Evolutionary conservation across 2,797 vertebrate genomes (phyloP).

Genomic region (Benthosema pterotum): DNA sequence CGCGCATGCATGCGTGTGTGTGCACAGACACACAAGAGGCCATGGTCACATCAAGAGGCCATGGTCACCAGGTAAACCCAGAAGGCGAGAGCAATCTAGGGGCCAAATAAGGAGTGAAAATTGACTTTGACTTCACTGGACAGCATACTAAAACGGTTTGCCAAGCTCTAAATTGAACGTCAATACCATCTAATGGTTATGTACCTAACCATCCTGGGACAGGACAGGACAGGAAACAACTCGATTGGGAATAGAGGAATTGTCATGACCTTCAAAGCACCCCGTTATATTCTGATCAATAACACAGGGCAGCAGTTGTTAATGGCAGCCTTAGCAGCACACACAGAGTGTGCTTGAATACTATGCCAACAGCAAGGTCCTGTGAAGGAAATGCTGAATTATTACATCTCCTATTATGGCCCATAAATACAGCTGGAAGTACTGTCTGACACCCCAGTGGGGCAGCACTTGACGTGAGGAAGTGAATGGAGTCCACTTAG

Average conservation of each 20-base stretch:
- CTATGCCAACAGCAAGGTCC: slow-evolving; percentile 68
- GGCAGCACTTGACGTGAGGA: slow-evolving; percentile 27
- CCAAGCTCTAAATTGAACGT: neutral
- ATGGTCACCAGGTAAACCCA: too few species aligned
- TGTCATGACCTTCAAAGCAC: slow-evolving; percentile 61
- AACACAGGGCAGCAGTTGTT: slow-evolving; percentile 43
- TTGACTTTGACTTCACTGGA: slow-evolving; percentile 10
- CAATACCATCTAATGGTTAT: slow-evolving; percentile 11
- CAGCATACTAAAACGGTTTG: slow-evolving; percentile 2
- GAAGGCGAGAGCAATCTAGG: too few species aligned
- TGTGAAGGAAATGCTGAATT: slow-evolving; percentile 59
- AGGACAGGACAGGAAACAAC: slow-evolving; percentile 4
- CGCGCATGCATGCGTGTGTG: too few species aligned
- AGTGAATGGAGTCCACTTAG: slow-evolving; percentile 45
- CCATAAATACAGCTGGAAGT: slow-evolving; percentile 64
- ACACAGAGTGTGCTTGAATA: slow-evolving; percentile 34
- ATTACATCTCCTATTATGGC: slow-evolving; percentile 52
- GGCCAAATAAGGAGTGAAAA: neutral
- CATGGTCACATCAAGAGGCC: too few species aligned
- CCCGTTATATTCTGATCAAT: slow-evolving; percentile 61
- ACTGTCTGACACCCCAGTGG: slow-evolving; percentile 28
- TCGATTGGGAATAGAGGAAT: slow-evolving; percentile 36
- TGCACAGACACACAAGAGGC: too few species aligned
- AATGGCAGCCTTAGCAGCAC: slow-evolving; percentile 64
- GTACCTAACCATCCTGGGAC: slow-evolving; percentile 12